phyloP scores from a whole-genome alignment of 2,113 vertebrate genomes.

The Tragelaphus buxtoni region DNA sequence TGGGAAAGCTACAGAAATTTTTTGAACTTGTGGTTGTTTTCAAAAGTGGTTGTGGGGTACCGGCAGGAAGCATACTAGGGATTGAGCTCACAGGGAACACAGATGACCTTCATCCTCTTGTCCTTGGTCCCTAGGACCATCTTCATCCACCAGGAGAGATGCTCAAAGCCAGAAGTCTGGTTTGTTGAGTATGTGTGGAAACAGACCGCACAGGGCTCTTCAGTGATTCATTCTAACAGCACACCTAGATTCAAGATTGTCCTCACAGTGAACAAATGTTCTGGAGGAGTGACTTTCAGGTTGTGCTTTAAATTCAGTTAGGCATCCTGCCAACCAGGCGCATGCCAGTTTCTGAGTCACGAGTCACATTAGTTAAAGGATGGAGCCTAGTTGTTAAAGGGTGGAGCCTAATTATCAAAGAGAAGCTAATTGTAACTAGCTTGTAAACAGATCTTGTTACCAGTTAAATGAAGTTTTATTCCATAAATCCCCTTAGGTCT shows the following conservation, averaged over 20 bases:
- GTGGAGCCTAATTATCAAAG: neutral
- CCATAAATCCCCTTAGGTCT: neutral
- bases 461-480: neutral
- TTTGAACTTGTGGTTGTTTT: neutral
- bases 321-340: neutral
- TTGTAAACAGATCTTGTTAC: constrained; percentile 3
- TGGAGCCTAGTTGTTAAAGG: neutral
- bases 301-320: neutral
- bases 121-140: neutral
- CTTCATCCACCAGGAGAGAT: neutral
- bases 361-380: neutral
- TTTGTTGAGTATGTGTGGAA: neutral
- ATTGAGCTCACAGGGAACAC: neutral
- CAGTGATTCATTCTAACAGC: neutral
- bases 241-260: neutral
- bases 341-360: neutral
- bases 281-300: neutral
- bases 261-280: neutral
- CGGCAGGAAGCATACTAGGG: neutral
- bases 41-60: neutral
- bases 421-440: constrained; percentile 27
- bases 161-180: neutral
- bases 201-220: neutral
- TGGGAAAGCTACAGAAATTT: neutral
- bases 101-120: neutral